Percentiles rank a stretch among this genome's conserved stretches.
Evolutionary conservation across 1,140 invertebrate species (phyloP).

Genomic region (Littorina saxatilis): DNA sequence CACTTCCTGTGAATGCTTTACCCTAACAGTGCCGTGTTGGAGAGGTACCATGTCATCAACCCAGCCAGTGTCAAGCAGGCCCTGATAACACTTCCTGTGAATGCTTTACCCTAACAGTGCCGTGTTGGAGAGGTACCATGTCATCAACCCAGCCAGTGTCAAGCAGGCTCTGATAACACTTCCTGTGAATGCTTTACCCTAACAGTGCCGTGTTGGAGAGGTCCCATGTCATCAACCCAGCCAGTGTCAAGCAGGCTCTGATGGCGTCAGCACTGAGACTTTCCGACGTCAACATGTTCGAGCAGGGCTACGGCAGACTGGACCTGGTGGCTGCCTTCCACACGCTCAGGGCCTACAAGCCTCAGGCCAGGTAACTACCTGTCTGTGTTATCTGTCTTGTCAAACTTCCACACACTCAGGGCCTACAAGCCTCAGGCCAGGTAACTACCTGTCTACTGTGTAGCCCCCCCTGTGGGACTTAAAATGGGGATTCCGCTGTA

Average conservation of each 20-base stretch:
- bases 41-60: slow-evolving; percentile 83
- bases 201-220: slow-evolving; percentile 77
- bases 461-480: too few relatives aligned
- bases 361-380: slow-evolving; percentile 83
- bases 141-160: slow-evolving; percentile 94
- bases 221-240: slow-evolving; percentile 87
- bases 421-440: slow-evolving; percentile 90
- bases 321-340: slow-evolving; percentile 92
- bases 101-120: slow-evolving; percentile 69
- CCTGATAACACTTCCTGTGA: slow-evolving; percentile 82
- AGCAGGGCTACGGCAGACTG: slow-evolving; percentile 94
- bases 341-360: slow-evolving; percentile 87
- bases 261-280: slow-evolving; percentile 90
- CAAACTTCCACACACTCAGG: slow-evolving; percentile 85
- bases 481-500: too few relatives aligned
- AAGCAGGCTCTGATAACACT: slow-evolving; percentile 95
- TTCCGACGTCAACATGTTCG: slow-evolving; percentile 94
- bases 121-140: slow-evolving; percentile 77
- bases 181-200: too few relatives aligned
- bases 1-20: too few relatives aligned
- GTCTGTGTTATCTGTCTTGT: too few relatives aligned
- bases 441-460: slow-evolving; percentile 74
- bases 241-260: slow-evolving; percentile 95
- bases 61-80: slow-evolving; percentile 97
- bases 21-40: slow-evolving; percentile 77